A percentile compares a stretch with the other conserved stretches of the same genome.
These are phyloP conservation scores for Cichlasoma orientale DNA, from an alignment of 2,797 vertebrate genomes.

Conservation along the genomic window DNA sequence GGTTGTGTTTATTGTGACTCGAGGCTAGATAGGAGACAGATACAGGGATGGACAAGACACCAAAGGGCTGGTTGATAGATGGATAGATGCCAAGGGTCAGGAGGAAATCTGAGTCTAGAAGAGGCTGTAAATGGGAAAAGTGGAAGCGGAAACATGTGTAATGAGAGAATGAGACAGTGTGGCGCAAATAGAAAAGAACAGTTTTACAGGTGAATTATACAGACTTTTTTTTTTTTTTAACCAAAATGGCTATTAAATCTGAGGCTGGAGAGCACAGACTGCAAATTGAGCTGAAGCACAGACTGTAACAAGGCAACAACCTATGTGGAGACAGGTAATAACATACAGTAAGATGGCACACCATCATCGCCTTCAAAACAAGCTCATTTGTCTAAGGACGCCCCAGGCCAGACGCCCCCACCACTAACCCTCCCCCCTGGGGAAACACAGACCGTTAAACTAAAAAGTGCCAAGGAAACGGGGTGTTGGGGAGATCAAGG, in stretches of 20 bases:
- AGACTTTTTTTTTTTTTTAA: background rate
- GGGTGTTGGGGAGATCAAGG: conserved; percentile 35
- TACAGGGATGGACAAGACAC: conserved; percentile 54
- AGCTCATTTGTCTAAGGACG: conserved; percentile 1
- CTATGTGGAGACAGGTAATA: background rate
- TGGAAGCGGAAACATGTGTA: background rate
- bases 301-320: background rate
- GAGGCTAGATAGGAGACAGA: conserved; percentile 60
- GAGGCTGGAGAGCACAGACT: background rate
- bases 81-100: conserved; percentile 35
- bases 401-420: conserved; percentile 13
- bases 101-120: conserved; percentile 9
- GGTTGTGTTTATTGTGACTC: conserved; percentile 32
- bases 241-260: background rate
- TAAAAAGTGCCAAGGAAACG: conserved; percentile 88
- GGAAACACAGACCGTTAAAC: conserved; percentile 81
- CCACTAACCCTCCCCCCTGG: conserved; percentile 75
- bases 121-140: conserved; percentile 4
- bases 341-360: background rate
- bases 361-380: background rate
- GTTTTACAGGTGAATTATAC: background rate
- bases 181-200: background rate
- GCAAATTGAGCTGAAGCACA: background rate
- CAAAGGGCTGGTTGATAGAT: conserved; percentile 25
- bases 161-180: background rate